Evolutionary conservation across 2,113 vertebrate genomes (phyloP), one percentile per base, ranked within the genome.

Genomic region (Tauraco erythrolophus): DNA sequence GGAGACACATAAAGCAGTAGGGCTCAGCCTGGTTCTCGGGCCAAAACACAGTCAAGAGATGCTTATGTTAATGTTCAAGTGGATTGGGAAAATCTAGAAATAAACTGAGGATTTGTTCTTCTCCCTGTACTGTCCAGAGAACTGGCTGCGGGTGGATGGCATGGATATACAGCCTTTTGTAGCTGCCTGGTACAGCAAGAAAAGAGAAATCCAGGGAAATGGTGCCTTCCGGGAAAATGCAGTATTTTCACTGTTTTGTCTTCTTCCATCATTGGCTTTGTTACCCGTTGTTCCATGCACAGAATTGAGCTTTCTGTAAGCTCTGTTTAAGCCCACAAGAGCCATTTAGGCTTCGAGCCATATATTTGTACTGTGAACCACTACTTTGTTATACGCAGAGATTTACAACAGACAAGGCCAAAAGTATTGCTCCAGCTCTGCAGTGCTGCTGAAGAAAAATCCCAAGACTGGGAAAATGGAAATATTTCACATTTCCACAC

Each of bases 381-480:
- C 12, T 65, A 25, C 39, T 57, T 68, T 41, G 31, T 53, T 72
- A 22, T 45, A 65, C 1, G 1, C 30, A 60, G 65, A 70, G 58
- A 79, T 71, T 74, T 89, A 66, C 30, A 84, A 37, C 28, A 66
- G 71, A 66, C 7, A 62, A 70, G 11, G 51, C 71, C 43, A 45
- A 57, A 94, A 86, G 5, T 70, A n/a, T 54, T 84, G 51, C 31
- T 91, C 81, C 31, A 51, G 9, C 33, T 81, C 54, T 92, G 31
- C 31, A 41, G 8, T 41, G 23, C 31, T 77, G 7, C 14, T 61
- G 35, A 84, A 84, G 11, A 16, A 94, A 85, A 88, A 86, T 1
- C 0, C 5, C 11, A 58, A 35, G 60, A 12, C 5, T 0, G 2
- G 23, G 8, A 62, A 87, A 70, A 50, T 1, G 1, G 9, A 88